Evolutionary conservation across 2,797 vertebrate species (phyloP).

Genomic region (Liparis tanakae): DNA sequence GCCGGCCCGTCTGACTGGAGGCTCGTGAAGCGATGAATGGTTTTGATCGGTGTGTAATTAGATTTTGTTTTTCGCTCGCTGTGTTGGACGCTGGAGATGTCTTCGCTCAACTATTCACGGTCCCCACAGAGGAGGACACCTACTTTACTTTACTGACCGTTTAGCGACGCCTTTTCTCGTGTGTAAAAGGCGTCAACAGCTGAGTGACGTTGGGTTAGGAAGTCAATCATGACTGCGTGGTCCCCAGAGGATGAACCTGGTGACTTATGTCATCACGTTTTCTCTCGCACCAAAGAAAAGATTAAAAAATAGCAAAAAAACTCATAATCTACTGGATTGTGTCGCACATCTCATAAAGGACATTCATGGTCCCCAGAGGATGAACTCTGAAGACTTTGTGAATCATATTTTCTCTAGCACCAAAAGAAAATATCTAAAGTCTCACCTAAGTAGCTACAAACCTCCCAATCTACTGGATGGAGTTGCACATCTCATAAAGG

Average conservation of each 20-base stretch:
- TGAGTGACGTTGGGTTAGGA: no score
- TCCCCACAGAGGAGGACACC: neutral
- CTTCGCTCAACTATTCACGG: neutral
- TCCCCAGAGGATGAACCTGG: neutral
- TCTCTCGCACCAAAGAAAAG: no score
- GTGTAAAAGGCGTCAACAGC: neutral
- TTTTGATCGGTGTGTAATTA: conserved; percentile 25
- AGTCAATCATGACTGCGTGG: neutral
- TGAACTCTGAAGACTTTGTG: neutral
- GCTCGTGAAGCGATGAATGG: conserved; percentile 41
- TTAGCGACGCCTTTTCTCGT: no score
- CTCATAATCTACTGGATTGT: neutral
- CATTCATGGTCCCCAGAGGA: neutral
- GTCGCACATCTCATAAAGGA: neutral
- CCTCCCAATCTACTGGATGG: no score
- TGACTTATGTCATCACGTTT: neutral
- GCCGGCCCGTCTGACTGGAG: conserved; percentile 53
- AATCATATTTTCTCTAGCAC: no score
- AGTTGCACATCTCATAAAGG: no score
- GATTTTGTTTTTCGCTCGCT: conserved; percentile 10
- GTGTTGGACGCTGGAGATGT: neutral
- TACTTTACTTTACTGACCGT: no score
- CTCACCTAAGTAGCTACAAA: no score
- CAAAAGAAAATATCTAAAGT: no score
- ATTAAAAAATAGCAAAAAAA: neutral